These are phyloP conservation scores for Argopecten irradians DNA, from an alignment of 1,140 invertebrate genomes.

Conservation along the genomic window DNA sequence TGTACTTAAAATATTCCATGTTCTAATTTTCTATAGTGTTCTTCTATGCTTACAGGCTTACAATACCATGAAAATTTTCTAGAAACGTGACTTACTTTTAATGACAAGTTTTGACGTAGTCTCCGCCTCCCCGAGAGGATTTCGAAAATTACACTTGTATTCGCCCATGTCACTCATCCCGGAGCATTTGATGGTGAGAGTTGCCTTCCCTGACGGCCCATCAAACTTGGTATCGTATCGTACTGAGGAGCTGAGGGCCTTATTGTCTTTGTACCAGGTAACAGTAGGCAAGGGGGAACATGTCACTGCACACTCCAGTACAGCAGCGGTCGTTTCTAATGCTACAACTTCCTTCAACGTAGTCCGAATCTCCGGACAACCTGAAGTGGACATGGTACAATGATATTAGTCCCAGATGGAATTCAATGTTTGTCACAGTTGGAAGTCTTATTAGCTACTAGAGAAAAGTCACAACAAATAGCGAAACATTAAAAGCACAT, in stretches of 20 bases:
- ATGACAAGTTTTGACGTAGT: slow-evolving; percentile 56
- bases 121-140: slow-evolving; percentile 60
- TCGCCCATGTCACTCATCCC: slow-evolving; percentile 51
- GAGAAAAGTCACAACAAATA: not conserved
- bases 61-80: not conserved
- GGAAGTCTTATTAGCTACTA: not conserved
- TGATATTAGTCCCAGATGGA: not conserved
- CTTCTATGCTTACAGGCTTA: too few species aligned
- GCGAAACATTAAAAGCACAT: slow-evolving; percentile 5
- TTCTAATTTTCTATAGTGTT: too few species aligned
- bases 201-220: slow-evolving; percentile 52
- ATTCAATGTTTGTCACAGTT: not conserved
- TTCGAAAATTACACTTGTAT: slow-evolving; percentile 63
- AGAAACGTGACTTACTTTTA: slow-evolving; percentile 58
- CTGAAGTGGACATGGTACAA: slow-evolving; percentile 47
- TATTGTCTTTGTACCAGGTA: slow-evolving; percentile 63
- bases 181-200: slow-evolving; percentile 51
- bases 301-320: slow-evolving; percentile 57
- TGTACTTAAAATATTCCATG: too few species aligned
- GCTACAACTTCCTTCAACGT: slow-evolving; percentile 58
- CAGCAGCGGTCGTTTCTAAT: slow-evolving; percentile 56
- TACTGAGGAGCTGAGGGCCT: slow-evolving; percentile 34
- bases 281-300: slow-evolving; percentile 55
- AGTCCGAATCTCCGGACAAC: slow-evolving; percentile 61
- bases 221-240: slow-evolving; percentile 56